Conservation (phyloP, 2,113 vertebrate genomes). For the Xenopus tropicalis region DNA sequence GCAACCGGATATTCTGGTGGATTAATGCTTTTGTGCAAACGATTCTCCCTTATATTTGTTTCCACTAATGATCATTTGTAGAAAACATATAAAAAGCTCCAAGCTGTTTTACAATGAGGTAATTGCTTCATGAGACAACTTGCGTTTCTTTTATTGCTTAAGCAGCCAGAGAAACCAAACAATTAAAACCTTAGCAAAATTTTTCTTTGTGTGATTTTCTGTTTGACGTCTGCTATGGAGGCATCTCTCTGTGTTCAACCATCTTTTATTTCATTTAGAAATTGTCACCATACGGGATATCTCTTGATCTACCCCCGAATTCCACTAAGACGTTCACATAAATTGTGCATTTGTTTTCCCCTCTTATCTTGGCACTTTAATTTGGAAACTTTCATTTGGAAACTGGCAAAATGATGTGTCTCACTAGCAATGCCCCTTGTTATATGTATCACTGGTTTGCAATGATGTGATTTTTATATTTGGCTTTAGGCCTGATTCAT, state of each 20-base stretch:
- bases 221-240: slow-evolving; percentile 19
- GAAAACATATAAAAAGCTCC: slow-evolving; percentile 38
- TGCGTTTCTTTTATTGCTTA: slow-evolving; percentile 36
- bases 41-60: slow-evolving; percentile 37
- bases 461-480: too few species aligned
- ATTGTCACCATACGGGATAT: too few species aligned
- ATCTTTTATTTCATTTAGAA: too few species aligned
- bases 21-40: slow-evolving; percentile 36
- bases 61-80: slow-evolving; percentile 43
- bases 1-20: slow-evolving; percentile 24
- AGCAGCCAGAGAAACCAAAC: slow-evolving; percentile 39
- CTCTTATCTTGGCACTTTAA: too few species aligned
- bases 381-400: too few species aligned
- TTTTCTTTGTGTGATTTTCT: slow-evolving; percentile 37
- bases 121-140: slow-evolving; percentile 38
- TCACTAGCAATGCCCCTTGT: too few species aligned
- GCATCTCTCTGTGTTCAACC: background rate
- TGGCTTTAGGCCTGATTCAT: too few species aligned
- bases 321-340: too few species aligned
- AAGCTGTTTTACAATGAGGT: slow-evolving; percentile 39
- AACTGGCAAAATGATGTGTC: too few species aligned
- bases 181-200: slow-evolving; percentile 23
- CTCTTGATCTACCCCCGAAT: too few species aligned
- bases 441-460: too few species aligned
- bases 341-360: too few species aligned